phyloP scores from a whole-genome alignment of 1,140 invertebrate genomes.

The Lasaia peninsularis region DNA sequence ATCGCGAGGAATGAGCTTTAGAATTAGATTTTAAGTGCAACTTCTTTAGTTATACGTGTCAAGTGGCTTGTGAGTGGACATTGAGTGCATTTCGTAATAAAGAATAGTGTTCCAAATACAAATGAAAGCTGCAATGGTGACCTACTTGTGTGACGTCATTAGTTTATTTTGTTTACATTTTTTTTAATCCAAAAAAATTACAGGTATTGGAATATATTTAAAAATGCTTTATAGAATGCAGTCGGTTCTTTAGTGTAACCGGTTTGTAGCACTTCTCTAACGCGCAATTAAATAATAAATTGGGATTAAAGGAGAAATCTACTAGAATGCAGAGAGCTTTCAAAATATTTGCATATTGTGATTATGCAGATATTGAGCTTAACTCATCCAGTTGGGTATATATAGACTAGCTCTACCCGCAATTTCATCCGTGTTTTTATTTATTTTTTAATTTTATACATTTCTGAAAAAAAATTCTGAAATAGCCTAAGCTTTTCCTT shows the following conservation, averaged over 20 bases:
- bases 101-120: conserved; percentile 16
- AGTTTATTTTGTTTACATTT: conserved; percentile 20
- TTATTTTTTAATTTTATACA: too few relatives aligned
- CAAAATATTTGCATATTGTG: conserved; percentile 1
- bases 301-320: not conserved
- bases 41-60: conserved; percentile 13
- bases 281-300: not conserved
- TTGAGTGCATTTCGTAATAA: conserved; percentile 16
- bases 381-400: too few relatives aligned
- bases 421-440: too few relatives aligned
- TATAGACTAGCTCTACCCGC: too few relatives aligned
- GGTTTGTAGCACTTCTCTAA: conserved; percentile 1
- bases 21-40: conserved; percentile 8
- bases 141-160: conserved; percentile 27
- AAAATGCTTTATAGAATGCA: conserved; percentile 2
- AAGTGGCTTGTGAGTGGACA: conserved; percentile 10
- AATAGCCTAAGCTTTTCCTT: too few relatives aligned
- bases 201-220: not conserved
- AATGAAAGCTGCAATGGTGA: conserved; percentile 21
- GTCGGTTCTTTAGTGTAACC: not conserved
- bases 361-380: too few relatives aligned
- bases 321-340: not conserved
- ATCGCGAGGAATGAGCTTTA: conserved; percentile 3
- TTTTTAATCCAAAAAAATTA: not conserved
- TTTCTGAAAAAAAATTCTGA: too few relatives aligned